A percentile compares a stretch with the other conserved stretches of the same genome.
These are phyloP conservation scores for Papilio xuthus DNA, from an alignment of 1,140 invertebrate genomes.

Conservation along the genomic window DNA sequence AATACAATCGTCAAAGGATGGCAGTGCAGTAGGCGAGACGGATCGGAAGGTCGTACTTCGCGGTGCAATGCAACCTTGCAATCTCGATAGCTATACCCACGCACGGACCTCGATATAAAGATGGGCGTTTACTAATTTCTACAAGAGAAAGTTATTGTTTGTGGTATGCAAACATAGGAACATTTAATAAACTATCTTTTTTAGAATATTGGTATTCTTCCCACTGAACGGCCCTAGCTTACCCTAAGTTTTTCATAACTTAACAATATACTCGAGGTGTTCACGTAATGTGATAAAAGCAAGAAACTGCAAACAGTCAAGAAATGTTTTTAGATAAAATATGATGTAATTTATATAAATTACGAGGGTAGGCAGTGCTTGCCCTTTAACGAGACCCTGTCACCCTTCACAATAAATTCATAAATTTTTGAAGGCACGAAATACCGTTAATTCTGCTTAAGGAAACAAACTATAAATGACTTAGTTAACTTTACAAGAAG, in stretches of 20 bases:
- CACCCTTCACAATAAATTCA: not conserved
- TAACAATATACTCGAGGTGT: too few relatives aligned
- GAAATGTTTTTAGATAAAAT: not conserved
- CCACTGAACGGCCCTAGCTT: too few relatives aligned
- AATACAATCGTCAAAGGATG: not conserved
- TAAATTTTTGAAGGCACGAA: not conserved
- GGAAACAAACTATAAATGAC: not conserved
- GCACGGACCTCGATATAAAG: slow-evolving; percentile 15
- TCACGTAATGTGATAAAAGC: too few relatives aligned
- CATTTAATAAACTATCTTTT: not conserved
- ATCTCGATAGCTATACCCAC: slow-evolving; percentile 11
- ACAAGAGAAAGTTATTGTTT: not conserved
- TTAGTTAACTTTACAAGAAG: not conserved
- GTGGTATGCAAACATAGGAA: not conserved
- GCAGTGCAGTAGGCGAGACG: slow-evolving; percentile 15
- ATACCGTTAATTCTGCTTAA: not conserved
- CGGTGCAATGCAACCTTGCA: slow-evolving; percentile 28
- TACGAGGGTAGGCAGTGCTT: not conserved
- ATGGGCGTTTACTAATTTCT: slow-evolving; percentile 19
- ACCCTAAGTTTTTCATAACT: too few relatives aligned
- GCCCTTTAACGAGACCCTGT: not conserved
- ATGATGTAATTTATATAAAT: too few relatives aligned
- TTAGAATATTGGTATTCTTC: not conserved
- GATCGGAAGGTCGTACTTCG: slow-evolving; percentile 26
- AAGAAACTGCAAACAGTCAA: not conserved